These are phyloP conservation scores for Calidris pygmaea DNA, from an alignment of 2,113 vertebrate genomes.

Conservation along the genomic window DNA sequence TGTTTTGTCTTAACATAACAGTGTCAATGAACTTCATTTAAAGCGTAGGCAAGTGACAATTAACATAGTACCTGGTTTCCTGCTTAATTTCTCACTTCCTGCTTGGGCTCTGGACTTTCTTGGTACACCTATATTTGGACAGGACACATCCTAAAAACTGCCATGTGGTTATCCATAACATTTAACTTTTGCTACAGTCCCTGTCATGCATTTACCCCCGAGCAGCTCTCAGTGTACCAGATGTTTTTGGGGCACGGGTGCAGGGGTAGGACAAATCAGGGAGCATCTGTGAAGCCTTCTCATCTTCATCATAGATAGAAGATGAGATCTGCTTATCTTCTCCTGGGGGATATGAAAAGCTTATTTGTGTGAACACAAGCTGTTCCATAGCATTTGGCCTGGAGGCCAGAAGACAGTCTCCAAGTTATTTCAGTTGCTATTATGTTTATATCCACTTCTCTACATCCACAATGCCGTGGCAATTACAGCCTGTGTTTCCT, in stretches of 20 bases:
- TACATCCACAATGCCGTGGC: fast-evolving
- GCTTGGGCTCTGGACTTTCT: not conserved
- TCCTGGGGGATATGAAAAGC: not conserved
- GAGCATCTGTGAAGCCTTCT: not conserved
- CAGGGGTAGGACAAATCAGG: not conserved
- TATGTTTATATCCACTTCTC: not conserved
- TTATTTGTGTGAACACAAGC: not conserved
- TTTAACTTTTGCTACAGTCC: not conserved
- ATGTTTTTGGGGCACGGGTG: fast-evolving
- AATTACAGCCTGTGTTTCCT: not conserved
- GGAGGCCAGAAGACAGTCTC: not conserved
- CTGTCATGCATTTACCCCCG: not conserved
- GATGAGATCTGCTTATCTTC: not conserved
- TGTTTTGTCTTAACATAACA: not conserved
- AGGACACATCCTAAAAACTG: not conserved
- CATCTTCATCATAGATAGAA: no score
- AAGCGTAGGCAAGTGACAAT: not conserved
- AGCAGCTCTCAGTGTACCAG: not conserved
- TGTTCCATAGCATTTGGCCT: not conserved
- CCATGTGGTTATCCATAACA: not conserved
- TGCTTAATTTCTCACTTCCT: not conserved
- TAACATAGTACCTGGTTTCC: not conserved
- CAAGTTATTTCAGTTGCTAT: not conserved
- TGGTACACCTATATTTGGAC: not conserved
- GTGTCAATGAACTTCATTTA: not conserved